phyloP scores from a whole-genome alignment of 1,140 invertebrate species.

The Calycopis cecrops region DNA sequence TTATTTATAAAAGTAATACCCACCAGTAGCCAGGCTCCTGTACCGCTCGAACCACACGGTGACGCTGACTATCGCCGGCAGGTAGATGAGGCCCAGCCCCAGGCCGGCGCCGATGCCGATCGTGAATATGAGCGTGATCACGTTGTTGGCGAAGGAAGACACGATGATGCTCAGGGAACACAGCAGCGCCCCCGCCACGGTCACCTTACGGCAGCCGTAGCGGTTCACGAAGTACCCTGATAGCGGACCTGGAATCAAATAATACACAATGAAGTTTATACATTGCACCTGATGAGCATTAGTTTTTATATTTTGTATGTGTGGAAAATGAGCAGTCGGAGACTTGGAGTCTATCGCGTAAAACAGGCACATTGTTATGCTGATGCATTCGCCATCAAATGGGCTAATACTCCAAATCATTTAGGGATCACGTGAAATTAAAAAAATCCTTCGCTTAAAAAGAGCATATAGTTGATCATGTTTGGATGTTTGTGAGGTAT shows the following conservation, averaged over 20 bases:
- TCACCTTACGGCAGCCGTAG: conserved; percentile 92
- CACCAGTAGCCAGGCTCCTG: conserved; percentile 89
- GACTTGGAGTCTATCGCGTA: too few relatives aligned
- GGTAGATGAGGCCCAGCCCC: conserved; percentile 95
- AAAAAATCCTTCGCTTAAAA: too few relatives aligned
- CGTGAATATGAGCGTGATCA: conserved; percentile 89
- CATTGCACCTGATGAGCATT: too few relatives aligned
- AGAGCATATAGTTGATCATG: too few relatives aligned
- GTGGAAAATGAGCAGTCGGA: too few relatives aligned
- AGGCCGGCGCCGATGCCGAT: conserved; percentile 92
- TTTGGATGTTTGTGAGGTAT: too few relatives aligned
- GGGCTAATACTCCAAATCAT: too few relatives aligned
- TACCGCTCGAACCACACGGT: conserved; percentile 95
- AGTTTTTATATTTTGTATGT: too few relatives aligned
- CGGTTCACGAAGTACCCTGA: conserved; percentile 94
- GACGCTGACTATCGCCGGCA: conserved; percentile 96
- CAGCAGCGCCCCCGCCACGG: conserved; percentile 89
- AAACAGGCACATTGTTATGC: too few relatives aligned
- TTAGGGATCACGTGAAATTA: too few relatives aligned
- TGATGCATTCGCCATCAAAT: too few relatives aligned
- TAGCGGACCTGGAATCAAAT: conserved; percentile 85
- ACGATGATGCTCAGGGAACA: conserved; percentile 84
- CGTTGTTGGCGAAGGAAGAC: conserved; percentile 85
- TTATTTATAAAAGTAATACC: conserved; percentile 44
- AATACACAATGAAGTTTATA: too few relatives aligned